phyloP scores from a whole-genome alignment of 1,140 invertebrate species.

The Tetramorium parvispinum region DNA sequence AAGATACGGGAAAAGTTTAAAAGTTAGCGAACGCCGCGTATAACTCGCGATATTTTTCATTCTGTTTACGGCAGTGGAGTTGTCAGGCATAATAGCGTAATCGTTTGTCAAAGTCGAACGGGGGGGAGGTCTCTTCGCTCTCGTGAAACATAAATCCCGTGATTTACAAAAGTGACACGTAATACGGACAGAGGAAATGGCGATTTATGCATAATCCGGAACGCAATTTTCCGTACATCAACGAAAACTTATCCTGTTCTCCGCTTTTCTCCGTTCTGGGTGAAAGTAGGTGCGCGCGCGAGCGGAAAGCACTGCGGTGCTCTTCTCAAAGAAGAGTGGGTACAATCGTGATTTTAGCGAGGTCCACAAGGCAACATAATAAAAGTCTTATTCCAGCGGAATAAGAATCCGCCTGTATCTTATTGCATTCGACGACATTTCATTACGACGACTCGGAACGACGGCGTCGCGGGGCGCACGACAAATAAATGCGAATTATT shows the following conservation, averaged over 20 bases:
- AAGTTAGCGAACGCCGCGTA: constrained; percentile 30
- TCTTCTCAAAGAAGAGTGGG: constrained; percentile 10
- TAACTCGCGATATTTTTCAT: constrained; percentile 56
- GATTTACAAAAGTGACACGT: constrained; percentile 64
- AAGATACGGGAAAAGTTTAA: constrained; percentile 32
- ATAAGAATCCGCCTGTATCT: constrained; percentile 64
- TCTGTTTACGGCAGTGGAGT: constrained; percentile 54
- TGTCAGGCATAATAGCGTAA: constrained; percentile 58
- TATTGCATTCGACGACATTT: constrained; percentile 76
- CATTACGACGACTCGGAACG: constrained; percentile 72
- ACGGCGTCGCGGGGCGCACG: constrained; percentile 27
- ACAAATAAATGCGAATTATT: constrained; percentile 77
- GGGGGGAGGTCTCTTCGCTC: background rate
- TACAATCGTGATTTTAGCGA: constrained; percentile 73
- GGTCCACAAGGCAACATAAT: constrained; percentile 72
- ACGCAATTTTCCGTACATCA: constrained; percentile 68
- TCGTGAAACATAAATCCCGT: constrained; percentile 54
- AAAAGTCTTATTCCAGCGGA: constrained; percentile 70
- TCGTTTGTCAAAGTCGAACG: constrained; percentile 58
- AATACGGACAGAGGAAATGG: constrained; percentile 64
- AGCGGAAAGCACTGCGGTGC: background rate
- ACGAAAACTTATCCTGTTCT: constrained; percentile 45
- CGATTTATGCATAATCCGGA: constrained; percentile 73
- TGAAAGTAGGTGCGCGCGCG: constrained; percentile 7
- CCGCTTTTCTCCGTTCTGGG: background rate